Evolutionary conservation across 2,113 vertebrate genomes (phyloP), one percentile per base, ranked within the genome.

Genomic region (Oplegnathus fasciatus): DNA sequence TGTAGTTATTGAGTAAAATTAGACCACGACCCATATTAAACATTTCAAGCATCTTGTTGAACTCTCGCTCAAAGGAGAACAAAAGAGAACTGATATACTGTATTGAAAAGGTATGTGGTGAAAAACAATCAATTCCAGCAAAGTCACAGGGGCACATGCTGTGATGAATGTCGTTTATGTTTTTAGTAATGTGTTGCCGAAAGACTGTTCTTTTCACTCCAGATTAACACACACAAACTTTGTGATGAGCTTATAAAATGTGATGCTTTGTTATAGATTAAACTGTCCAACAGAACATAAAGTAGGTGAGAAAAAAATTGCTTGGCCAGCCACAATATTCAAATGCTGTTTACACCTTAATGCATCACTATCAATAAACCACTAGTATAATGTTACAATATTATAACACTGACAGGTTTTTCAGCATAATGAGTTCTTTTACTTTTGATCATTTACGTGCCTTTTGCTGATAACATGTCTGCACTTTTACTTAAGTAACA

Each of bases 1-100:
- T 86, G 73, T 65, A 26, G 34, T 24, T 71, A 37, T 26, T 37
- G 34, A 67, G 15, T 37, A 22, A 46, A 46, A 68, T 58, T n/a
- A 68, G 52, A 46, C 62, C 37, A 0, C 4, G 40, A 60, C 40
- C 55, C 26, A 57, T 17, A 44, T 57, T 18, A 67, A 44, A 78
- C 34, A 30, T 32, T 64, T 64, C 20, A 24, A 40, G 69, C 30
- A 71, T 55, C 4, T 54, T 54, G 46, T 8, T 24, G 4, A 30
- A 68, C 14, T 68, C 15, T 14, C 52, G 30, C 48, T 54, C 6
- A n/a, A n/a, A 73, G 26, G 32, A 34, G 44, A 48, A 48, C 14
- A 17, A 48, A 17, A 48, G 15, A 14, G 14, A 52, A 50, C 30
- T 6, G 15, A 46, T 34, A 8, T 13, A 52, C 24, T 18, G 15